phyloP scores from a whole-genome alignment of 1,140 invertebrate species.

The Rhagoletis pomonella region DNA sequence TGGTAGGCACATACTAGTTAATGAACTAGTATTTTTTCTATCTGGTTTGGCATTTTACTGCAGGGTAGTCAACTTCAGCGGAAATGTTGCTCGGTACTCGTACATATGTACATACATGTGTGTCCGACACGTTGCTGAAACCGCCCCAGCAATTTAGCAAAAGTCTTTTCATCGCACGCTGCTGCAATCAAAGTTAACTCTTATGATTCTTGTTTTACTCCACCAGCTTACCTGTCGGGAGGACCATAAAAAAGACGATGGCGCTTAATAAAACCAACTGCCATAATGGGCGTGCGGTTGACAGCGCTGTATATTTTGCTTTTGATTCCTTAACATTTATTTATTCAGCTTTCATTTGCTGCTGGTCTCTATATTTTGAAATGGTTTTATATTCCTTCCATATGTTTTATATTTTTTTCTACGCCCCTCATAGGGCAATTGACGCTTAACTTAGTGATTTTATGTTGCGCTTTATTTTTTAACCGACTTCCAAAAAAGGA shows the following conservation, averaged over 20 bases:
- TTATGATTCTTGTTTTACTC: neutral
- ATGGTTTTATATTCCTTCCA: neutral
- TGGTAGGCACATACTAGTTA: too few species aligned
- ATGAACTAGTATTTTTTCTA: too few species aligned
- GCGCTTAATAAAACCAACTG: neutral
- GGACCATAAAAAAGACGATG: neutral
- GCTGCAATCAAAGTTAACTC: neutral
- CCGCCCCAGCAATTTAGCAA: neutral
- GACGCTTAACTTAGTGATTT: slow-evolving; percentile 1
- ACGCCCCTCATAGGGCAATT: neutral
- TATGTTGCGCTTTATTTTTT: neutral
- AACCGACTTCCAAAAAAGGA: too few species aligned
- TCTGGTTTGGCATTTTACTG: too few species aligned
- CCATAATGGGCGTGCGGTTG: slow-evolving; percentile 24
- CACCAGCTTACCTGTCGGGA: neutral
- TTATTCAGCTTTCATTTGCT: neutral
- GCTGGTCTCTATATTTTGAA: neutral
- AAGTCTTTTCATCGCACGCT: neutral
- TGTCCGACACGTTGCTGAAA: neutral
- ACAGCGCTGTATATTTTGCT: neutral
- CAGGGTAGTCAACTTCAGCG: too few species aligned
- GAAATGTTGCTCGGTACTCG: too few species aligned
- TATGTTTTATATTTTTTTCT: neutral
- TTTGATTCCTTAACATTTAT: slow-evolving; percentile 24
- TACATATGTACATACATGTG: neutral